Percentiles rank a stretch among this genome's conserved stretches.
Conservation (phyloP, 2,797 vertebrate genomes). For the Gymnoscopelus braueri region DNA sequence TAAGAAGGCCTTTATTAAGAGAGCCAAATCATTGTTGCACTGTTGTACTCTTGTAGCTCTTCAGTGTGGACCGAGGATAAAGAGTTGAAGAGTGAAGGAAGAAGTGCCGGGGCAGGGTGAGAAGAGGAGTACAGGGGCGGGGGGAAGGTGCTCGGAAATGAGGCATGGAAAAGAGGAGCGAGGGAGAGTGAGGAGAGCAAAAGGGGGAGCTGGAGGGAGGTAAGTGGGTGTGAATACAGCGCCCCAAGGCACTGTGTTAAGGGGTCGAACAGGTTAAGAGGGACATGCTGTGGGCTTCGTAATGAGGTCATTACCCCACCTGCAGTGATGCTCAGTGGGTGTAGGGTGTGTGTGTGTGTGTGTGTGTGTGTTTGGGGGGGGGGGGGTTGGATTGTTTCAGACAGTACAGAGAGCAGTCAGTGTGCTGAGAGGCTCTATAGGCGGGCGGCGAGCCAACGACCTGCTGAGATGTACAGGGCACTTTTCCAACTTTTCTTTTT, state of each 20-base stretch:
- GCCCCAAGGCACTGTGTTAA: slow-evolving; percentile 5
- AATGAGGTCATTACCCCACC: slow-evolving; percentile 12
- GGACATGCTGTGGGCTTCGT: neutral
- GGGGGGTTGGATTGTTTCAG: neutral
- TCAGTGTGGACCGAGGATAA: too few species aligned
- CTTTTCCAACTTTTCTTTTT: too few species aligned
- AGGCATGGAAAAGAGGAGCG: slow-evolving; percentile 4
- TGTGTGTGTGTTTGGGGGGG: neutral
- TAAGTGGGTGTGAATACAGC: slow-evolving; percentile 10
- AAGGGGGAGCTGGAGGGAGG: slow-evolving; percentile 2
- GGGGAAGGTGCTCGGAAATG: neutral
- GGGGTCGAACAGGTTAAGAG: slow-evolving; percentile 5
- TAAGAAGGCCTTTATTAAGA: too few species aligned
- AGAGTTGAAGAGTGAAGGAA: neutral
- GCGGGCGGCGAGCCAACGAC: too few species aligned
- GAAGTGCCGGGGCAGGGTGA: neutral
- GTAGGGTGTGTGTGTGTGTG: too few species aligned
- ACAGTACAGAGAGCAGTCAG: too few species aligned
- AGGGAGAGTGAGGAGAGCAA: neutral
- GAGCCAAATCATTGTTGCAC: too few species aligned
- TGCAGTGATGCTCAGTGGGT: neutral
- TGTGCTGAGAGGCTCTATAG: too few species aligned
- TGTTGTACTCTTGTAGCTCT: too few species aligned
- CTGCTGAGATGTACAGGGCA: too few species aligned
- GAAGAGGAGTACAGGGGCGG: neutral